A percentile compares a stretch with the other conserved stretches of the same genome.
Conservation (phyloP, 2,797 vertebrate genomes). For the Austrolebias charrua region DNA sequence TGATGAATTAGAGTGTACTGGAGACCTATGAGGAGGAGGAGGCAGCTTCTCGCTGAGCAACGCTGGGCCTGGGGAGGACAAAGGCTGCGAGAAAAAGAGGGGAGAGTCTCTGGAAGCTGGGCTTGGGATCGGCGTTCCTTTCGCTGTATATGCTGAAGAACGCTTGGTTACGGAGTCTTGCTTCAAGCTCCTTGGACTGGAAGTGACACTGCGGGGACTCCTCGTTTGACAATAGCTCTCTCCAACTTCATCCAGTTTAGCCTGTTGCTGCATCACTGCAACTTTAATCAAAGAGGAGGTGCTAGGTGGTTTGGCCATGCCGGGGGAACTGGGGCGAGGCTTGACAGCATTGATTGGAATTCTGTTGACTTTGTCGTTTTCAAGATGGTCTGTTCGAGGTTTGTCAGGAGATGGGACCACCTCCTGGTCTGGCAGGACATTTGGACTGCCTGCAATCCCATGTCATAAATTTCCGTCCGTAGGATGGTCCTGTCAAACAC, state of each 20-base stretch:
- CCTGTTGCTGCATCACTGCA: conserved; percentile 89
- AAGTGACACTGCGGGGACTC: conserved; percentile 86
- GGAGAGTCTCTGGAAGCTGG: conserved; percentile 84
- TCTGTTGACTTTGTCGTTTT: conserved; percentile 91
- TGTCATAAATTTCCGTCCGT: too few relatives aligned
- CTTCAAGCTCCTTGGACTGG: conserved; percentile 85
- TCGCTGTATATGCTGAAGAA: conserved; percentile 85
- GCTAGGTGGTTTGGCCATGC: conserved; percentile 87
- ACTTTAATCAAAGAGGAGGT: conserved; percentile 91
- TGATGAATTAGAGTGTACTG: conserved; percentile 78
- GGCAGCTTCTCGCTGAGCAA: conserved; percentile 78
- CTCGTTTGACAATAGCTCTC: conserved; percentile 80
- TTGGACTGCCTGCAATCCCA: conserved; percentile 89
- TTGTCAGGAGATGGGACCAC: conserved; percentile 78
- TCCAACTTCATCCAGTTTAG: conserved; percentile 81
- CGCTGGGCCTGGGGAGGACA: conserved; percentile 82
- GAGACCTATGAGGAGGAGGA: conserved; percentile 68
- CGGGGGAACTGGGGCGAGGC: conserved; percentile 94
- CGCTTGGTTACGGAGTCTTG: conserved; percentile 85
- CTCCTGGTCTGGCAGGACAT: conserved; percentile 79
- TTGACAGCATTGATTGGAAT: conserved; percentile 95
- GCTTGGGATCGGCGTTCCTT: conserved; percentile 83
- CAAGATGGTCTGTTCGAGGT: conserved; percentile 83
- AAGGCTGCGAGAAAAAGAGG: conserved; percentile 77
- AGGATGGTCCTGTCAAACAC: too few relatives aligned